A percentile compares a stretch with the other conserved stretches of the same genome.
phyloP scores from a whole-genome alignment of 2,113 vertebrate species.

The Halcyon senegalensis region DNA sequence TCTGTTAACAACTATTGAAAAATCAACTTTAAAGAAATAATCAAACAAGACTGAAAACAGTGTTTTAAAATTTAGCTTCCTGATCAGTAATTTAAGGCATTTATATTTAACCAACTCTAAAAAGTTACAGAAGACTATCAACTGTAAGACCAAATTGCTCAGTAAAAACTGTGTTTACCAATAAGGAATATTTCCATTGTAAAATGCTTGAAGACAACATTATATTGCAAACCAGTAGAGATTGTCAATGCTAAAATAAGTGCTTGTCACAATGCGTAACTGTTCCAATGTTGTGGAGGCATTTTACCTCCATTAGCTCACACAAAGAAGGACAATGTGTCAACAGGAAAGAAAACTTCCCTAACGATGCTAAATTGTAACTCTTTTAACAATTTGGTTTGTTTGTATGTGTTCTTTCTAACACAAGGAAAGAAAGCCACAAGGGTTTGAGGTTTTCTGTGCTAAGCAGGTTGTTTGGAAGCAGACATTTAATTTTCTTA shows the following conservation, averaged over 20 bases:
- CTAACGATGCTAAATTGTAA: background rate
- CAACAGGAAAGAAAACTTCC: background rate
- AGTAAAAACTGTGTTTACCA: background rate
- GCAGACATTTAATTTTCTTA: slow-evolving; percentile 62
- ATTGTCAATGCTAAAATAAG: background rate
- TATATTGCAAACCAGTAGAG: background rate
- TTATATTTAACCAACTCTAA: background rate
- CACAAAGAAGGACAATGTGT: background rate
- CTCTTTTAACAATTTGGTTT: background rate
- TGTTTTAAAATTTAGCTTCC: background rate
- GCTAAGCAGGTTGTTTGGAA: background rate
- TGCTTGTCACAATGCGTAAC: background rate
- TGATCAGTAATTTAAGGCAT: background rate
- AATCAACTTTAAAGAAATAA: background rate
- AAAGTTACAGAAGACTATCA: background rate
- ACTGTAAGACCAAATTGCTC: background rate
- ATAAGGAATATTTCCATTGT: background rate
- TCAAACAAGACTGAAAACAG: background rate
- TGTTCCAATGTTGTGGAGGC: background rate
- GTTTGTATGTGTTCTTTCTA: background rate
- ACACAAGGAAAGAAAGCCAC: background rate
- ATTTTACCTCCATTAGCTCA: background rate
- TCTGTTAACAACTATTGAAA: background rate
- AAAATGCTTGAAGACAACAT: background rate
- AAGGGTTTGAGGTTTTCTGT: background rate